Percentiles rank a stretch among this genome's conserved stretches.
These are phyloP conservation scores for Plectropomus leopardus DNA, from an alignment of 2,113 vertebrate genomes.

Conservation along the genomic window DNA sequence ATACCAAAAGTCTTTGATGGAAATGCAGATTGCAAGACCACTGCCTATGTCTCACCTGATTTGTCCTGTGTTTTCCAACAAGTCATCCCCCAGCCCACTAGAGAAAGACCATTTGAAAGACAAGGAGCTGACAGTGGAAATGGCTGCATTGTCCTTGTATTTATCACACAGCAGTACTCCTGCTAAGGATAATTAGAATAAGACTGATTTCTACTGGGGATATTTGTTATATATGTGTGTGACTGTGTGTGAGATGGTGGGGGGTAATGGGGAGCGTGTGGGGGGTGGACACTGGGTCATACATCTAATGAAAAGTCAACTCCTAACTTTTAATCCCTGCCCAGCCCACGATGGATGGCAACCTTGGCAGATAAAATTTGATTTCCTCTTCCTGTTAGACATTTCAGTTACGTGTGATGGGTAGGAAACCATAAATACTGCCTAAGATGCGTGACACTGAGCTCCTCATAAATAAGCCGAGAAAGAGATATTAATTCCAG, in stretches of 20 bases:
- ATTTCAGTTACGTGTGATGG: slow-evolving; percentile 65
- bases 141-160: slow-evolving; percentile 80
- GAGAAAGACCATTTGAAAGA: slow-evolving; percentile 70
- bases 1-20: too few species aligned
- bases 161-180: slow-evolving; percentile 69
- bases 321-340: slow-evolving; percentile 71
- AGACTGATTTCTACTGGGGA: slow-evolving; percentile 69
- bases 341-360: slow-evolving; percentile 65
- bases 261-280: slow-evolving; percentile 20
- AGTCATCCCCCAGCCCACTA: slow-evolving; percentile 20
- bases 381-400: slow-evolving; percentile 67
- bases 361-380: slow-evolving; percentile 78
- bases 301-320: slow-evolving; percentile 74
- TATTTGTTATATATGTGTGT: slow-evolving; percentile 57
- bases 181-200: slow-evolving; percentile 78
- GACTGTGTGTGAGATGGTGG: not conserved
- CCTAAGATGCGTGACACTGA: slow-evolving; percentile 63
- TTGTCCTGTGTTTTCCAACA: slow-evolving; percentile 25
- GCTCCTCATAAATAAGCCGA: slow-evolving; percentile 78
- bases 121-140: slow-evolving; percentile 73
- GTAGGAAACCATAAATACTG: slow-evolving; percentile 77
- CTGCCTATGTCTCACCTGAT: slow-evolving; percentile 35
- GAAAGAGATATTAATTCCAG: slow-evolving; percentile 80
- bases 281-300: slow-evolving; percentile 36
- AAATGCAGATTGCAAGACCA: too few species aligned